Conservation (phyloP, 2,797 vertebrate species). For the Leuciscus waleckii region DNA sequence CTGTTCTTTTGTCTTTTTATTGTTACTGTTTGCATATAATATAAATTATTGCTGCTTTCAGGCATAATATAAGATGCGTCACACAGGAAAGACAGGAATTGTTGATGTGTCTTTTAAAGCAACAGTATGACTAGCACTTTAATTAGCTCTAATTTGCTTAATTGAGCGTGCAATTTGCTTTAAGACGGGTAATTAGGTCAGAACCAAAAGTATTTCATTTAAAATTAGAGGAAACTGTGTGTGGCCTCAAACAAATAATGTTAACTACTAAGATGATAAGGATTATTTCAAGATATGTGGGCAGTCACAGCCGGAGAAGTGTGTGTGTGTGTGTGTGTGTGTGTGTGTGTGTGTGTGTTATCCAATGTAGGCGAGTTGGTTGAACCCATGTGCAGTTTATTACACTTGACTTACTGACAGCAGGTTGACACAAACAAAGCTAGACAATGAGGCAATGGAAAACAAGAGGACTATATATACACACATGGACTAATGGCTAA, state of each 20-base stretch:
- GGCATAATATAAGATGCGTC: slow-evolving; percentile 9
- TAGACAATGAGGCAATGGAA: background rate
- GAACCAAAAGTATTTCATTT: slow-evolving; percentile 64
- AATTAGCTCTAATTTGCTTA: slow-evolving; percentile 66
- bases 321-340: background rate
- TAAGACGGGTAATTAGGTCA: slow-evolving; percentile 66
- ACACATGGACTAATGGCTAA: too few species aligned
- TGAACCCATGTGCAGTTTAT: background rate
- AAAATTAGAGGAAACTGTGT: slow-evolving; percentile 61
- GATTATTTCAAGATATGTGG: slow-evolving; percentile 41
- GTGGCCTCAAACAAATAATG: slow-evolving; percentile 56
- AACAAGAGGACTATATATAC: too few species aligned
- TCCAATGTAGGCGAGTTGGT: background rate
- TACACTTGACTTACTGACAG: background rate
- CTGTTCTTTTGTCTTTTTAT: slow-evolving; percentile 4
- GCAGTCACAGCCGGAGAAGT: background rate
- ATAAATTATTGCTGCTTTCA: slow-evolving; percentile 2
- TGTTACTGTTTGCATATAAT: slow-evolving; percentile 5
- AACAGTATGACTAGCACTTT: slow-evolving; percentile 56
- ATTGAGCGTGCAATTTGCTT: slow-evolving; percentile 56
- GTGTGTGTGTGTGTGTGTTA: background rate
- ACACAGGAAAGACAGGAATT: slow-evolving; percentile 3
- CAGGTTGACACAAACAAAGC: background rate
- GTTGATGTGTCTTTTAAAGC: slow-evolving; percentile 41
- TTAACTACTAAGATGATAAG: slow-evolving; percentile 68